Evolutionary conservation across 2,888 invertebrate species (phyloP).

Genomic region (Phrixothrix hirtus): DNA sequence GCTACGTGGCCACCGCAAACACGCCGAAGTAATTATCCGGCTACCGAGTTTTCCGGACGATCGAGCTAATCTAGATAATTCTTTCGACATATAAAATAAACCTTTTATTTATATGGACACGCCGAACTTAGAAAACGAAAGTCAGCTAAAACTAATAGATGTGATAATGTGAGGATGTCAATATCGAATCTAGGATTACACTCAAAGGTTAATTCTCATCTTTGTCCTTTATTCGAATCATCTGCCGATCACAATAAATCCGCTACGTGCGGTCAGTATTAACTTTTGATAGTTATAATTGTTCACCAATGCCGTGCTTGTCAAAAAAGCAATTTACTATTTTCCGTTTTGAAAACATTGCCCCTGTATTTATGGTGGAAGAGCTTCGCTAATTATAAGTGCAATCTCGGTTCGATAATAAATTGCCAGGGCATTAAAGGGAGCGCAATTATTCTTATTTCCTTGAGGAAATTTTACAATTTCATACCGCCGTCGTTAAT

Average conservation of each 20-base stretch:
- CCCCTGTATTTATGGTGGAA: conserved; percentile 13
- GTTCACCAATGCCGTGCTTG: conserved; percentile 49
- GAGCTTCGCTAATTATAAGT: conserved; percentile 30
- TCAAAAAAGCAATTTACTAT: conserved; percentile 41
- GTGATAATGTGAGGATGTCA: conserved; percentile 24
- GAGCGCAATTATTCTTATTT: conserved; percentile 39
- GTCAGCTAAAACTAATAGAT: conserved; percentile 28
- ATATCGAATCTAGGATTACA: conserved; percentile 45
- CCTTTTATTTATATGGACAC: conserved; percentile 35
- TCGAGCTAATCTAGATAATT: conserved; percentile 40
- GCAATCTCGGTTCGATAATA: conserved; percentile 34
- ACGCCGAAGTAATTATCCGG: conserved; percentile 33
- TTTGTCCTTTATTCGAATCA: no score
- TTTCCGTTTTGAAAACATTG: conserved; percentile 30
- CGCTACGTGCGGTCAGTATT: conserved; percentile 47
- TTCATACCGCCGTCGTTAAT: conserved; percentile 35
- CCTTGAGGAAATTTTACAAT: conserved; percentile 37
- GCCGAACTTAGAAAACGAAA: conserved; percentile 32
- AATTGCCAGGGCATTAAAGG: conserved; percentile 33
- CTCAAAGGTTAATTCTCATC: conserved; percentile 31
- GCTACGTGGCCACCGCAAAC: conserved; percentile 28
- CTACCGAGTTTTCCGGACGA: conserved; percentile 39
- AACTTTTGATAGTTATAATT: conserved; percentile 51
- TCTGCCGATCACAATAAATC: conserved; percentile 43
- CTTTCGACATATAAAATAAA: conserved; percentile 33